phyloP scores from a whole-genome alignment of 2,113 vertebrate species.

The Pelecanus crispus region DNA sequence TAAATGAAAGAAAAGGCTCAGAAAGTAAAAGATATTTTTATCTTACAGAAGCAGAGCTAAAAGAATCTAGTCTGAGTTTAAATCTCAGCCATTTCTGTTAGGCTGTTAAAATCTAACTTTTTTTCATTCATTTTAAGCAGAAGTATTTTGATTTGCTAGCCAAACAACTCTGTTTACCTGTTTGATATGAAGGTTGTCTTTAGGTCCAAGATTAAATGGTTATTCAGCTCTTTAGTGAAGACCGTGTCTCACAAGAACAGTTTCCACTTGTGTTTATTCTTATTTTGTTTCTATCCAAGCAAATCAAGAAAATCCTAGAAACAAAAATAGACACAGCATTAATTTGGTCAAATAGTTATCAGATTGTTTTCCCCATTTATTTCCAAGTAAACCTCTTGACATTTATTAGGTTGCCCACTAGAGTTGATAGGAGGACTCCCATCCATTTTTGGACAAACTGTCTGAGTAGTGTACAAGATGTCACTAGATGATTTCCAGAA shows the following conservation, averaged over 20 bases:
- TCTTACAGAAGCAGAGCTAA: neutral
- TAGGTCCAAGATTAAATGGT: neutral
- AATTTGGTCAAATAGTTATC: neutral
- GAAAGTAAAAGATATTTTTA: conserved; percentile 23
- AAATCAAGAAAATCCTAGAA: neutral
- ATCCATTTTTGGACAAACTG: neutral
- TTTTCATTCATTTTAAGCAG: neutral
- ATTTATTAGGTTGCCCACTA: neutral
- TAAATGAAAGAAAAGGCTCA: conserved; percentile 15
- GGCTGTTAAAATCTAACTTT: neutral
- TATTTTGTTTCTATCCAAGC: neutral
- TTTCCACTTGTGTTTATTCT: neutral
- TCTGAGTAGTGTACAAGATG: neutral
- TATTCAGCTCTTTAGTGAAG: neutral
- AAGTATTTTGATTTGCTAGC: neutral
- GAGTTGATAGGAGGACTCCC: neutral
- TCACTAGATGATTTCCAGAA: neutral
- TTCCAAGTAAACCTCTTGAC: neutral
- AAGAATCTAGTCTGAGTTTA: neutral
- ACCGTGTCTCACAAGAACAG: neutral
- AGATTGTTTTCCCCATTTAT: neutral
- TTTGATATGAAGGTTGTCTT: neutral
- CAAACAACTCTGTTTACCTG: neutral
- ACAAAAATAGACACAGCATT: neutral
- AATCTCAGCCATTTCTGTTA: neutral